phyloP scores from a whole-genome alignment of 53 echinoderm and acorn worm species.

The Antedon mediterranea region DNA sequence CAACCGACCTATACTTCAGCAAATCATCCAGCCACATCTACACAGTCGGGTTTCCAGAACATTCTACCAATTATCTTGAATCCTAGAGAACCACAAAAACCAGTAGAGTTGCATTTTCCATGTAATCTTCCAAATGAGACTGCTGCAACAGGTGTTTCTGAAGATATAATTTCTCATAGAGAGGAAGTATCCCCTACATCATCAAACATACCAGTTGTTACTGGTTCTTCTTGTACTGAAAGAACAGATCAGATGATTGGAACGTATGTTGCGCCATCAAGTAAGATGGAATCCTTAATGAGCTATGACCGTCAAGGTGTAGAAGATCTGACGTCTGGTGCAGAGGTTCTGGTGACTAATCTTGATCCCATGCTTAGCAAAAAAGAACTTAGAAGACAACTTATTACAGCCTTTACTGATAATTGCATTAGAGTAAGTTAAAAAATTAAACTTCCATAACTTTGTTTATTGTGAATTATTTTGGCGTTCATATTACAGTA shows the following conservation, averaged over 20 bases:
- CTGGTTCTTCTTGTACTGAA: too few relatives aligned
- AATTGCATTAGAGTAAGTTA: conserved; percentile 32
- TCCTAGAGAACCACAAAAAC: not conserved
- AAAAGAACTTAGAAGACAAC: conserved; percentile 67
- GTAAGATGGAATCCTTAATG: not conserved
- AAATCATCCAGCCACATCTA: not conserved
- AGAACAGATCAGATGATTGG: not conserved
- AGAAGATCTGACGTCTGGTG: conserved; percentile 46
- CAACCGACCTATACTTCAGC: not conserved
- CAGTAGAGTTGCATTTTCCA: not conserved
- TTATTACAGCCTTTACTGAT: conserved; percentile 66
- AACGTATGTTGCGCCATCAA: conserved; percentile 8
- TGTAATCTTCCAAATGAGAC: not conserved
- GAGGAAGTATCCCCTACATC: not conserved
- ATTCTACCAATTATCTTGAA: not conserved
- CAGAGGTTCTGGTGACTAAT: conserved; percentile 82
- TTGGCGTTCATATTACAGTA: too few relatives aligned
- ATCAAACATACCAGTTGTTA: not conserved
- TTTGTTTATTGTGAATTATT: too few relatives aligned
- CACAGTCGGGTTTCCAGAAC: not conserved
- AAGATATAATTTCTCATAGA: not conserved
- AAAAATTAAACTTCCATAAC: too few relatives aligned
- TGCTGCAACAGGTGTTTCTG: not conserved
- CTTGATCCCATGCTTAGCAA: conserved; percentile 76
- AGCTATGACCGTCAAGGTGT: not conserved